phyloP scores from a whole-genome alignment of 2,797 vertebrate genomes.

The Botia almorhae region DNA sequence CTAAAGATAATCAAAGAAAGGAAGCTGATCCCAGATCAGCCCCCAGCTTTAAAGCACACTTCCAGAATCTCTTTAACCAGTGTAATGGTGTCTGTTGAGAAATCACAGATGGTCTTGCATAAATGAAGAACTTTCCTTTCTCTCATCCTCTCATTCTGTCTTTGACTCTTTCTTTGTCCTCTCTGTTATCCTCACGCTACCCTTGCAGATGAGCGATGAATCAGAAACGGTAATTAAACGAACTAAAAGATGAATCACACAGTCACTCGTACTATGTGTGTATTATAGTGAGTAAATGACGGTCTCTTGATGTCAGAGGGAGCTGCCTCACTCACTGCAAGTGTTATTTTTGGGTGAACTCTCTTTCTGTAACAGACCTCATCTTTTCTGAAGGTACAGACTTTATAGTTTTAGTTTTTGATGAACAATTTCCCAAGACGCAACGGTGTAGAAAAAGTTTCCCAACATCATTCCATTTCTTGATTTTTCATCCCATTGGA shows the following conservation, averaged over 20 bases:
- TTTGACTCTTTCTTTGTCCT: constrained; percentile 60
- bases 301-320: constrained; percentile 5
- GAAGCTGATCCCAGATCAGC: constrained; percentile 6
- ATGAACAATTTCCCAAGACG: background rate
- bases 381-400: background rate
- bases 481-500: constrained; percentile 2
- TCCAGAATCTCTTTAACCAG: background rate
- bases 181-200: constrained; percentile 81
- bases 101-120: constrained; percentile 35
- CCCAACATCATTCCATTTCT: background rate
- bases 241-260: constrained; percentile 53
- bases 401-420: background rate
- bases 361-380: too few species aligned
- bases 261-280: constrained; percentile 48
- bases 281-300: background rate
- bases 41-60: background rate
- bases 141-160: constrained; percentile 61
- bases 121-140: constrained; percentile 8
- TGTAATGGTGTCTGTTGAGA: constrained; percentile 21
- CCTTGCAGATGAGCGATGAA: constrained; percentile 97
- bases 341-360: too few species aligned
- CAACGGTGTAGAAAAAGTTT: background rate
- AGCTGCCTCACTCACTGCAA: constrained; percentile 3
- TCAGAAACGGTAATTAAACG: constrained; percentile 91
- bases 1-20: constrained; percentile 2